Evolutionary conservation across 2,113 vertebrate genomes (phyloP).

Genomic region (Sarotherodon lohbergeri): DNA sequence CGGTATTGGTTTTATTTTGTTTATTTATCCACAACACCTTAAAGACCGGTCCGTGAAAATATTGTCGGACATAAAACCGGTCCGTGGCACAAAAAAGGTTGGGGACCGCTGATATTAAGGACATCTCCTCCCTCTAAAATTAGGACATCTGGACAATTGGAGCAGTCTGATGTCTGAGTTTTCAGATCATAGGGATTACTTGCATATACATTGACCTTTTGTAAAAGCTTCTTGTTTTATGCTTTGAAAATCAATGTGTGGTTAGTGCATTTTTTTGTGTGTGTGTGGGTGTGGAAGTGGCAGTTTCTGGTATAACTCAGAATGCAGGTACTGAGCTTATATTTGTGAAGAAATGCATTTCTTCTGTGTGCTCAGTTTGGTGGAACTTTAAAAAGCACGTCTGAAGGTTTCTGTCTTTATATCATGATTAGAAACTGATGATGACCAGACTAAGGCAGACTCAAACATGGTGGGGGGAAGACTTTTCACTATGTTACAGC

Average conservation of each 20-base stretch:
- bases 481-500: not conserved
- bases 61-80: not conserved
- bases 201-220: not conserved
- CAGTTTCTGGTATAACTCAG: not conserved
- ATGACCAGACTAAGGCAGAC: not conserved
- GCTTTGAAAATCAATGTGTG: not conserved
- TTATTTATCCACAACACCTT: not conserved
- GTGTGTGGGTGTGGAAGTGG: not conserved
- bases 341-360: not conserved
- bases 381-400: not conserved
- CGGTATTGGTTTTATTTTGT: not conserved
- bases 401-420: not conserved
- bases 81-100: not conserved
- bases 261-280: not conserved
- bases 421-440: constrained; percentile 17
- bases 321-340: not conserved
- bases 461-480: not conserved
- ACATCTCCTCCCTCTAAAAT: not conserved
- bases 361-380: not conserved
- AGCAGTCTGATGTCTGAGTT: not conserved
- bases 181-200: not conserved
- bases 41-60: not conserved
- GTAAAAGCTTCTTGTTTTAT: not conserved
- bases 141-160: not conserved
- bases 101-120: not conserved